Evolutionary conservation across 2,113 vertebrate genomes (phyloP).

Genomic region (Menidia beryllina): DNA sequence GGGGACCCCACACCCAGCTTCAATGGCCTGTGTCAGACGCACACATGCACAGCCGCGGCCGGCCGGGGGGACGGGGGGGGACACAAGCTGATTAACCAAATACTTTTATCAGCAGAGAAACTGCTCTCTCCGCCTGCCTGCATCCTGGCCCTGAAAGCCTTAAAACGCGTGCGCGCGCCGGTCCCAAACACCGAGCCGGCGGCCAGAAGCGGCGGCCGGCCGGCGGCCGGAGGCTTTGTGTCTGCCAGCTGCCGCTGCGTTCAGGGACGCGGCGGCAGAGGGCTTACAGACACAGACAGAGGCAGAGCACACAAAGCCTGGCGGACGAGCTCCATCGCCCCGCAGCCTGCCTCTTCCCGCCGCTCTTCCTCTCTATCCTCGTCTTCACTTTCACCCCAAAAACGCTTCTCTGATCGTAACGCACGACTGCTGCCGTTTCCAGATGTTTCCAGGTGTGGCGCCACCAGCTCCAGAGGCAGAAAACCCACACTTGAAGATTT

Average conservation of each 20-base stretch:
- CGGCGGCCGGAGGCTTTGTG: conserved; percentile 49
- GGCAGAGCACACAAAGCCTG: conserved; percentile 76
- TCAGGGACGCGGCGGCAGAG: conserved; percentile 72
- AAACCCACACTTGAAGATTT: no score
- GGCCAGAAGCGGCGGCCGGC: conserved; percentile 74
- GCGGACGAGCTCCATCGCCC: conserved; percentile 74
- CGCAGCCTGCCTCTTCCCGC: conserved; percentile 46
- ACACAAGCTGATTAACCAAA: conserved; percentile 88
- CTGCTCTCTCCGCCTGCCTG: conserved; percentile 72
- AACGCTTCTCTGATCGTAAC: conserved; percentile 42
- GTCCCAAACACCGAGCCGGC: conserved; percentile 46
- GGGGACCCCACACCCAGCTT: conserved; percentile 66
- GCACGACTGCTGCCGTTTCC: no score
- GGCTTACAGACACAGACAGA: conserved; percentile 77
- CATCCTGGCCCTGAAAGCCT: conserved; percentile 78
- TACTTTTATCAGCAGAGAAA: conserved; percentile 87
- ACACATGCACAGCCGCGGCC: conserved; percentile 49
- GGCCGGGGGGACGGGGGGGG: conserved; percentile 73
- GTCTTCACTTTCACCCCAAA: conserved; percentile 27
- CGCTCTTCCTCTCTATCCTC: conserved; percentile 16
- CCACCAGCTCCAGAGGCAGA: no score
- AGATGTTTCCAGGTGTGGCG: no score
- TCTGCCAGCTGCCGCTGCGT: conserved; percentile 41
- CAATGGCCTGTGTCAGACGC: conserved; percentile 76
- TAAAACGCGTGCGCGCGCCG: conserved; percentile 74